Conservation (phyloP, 2,113 vertebrate species). For the Cyprinus carpio region DNA sequence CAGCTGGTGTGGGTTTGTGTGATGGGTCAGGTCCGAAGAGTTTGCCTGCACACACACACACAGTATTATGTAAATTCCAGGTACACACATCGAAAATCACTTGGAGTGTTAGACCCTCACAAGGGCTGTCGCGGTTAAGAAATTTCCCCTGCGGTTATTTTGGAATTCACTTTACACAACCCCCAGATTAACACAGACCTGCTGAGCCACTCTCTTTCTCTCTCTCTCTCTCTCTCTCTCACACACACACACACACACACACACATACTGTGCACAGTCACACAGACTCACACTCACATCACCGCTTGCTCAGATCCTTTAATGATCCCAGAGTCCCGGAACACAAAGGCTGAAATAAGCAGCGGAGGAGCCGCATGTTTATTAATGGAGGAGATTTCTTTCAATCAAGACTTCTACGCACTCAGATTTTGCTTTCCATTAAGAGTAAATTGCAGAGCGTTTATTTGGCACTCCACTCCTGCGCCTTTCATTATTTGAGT, state of each 20-base stretch:
- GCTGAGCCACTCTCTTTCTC: neutral
- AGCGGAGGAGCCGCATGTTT: conserved; percentile 1
- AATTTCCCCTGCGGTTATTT: too few species aligned
- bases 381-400: conserved; percentile 23
- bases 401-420: neutral
- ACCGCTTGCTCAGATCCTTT: neutral
- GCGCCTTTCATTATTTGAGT: conserved; percentile 19
- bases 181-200: neutral
- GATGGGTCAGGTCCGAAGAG: neutral
- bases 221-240: neutral
- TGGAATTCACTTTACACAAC: neutral
- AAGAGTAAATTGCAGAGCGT: conserved; percentile 17
- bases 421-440: conserved; percentile 19
- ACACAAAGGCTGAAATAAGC: conserved; percentile 16
- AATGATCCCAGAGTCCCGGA: neutral
- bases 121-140: too few species aligned
- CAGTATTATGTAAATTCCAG: neutral
- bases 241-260: neutral
- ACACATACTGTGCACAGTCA: neutral
- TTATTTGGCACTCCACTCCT: conserved; percentile 30
- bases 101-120: neutral
- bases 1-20: conserved; percentile 37
- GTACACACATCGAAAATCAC: neutral
- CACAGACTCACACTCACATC: neutral
- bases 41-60: neutral